Evolutionary conservation across 1,140 invertebrate species (phyloP).

Genomic region (Cardiocondyla obscurior): DNA sequence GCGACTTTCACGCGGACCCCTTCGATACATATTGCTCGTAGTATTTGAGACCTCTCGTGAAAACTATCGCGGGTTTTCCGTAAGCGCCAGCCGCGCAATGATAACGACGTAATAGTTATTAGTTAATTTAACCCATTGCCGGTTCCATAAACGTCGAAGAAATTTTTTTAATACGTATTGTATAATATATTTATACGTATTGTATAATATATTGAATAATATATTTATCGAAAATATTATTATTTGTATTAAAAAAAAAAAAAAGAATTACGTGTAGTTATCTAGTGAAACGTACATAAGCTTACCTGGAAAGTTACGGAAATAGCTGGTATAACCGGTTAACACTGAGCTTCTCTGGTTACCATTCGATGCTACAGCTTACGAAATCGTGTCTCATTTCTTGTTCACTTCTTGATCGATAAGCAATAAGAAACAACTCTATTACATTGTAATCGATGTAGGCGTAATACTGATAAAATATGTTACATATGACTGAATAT

Average conservation of each 20-base stretch:
- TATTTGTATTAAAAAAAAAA: not conserved
- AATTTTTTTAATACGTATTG: not conserved
- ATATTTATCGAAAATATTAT: too few relatives aligned
- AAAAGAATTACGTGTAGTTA: slow-evolving; percentile 9
- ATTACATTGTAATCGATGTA: not conserved
- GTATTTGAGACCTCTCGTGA: not conserved
- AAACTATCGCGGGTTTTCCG: not conserved
- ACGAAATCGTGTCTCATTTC: slow-evolving; percentile 10
- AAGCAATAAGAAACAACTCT: not conserved
- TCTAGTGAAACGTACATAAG: slow-evolving; percentile 4
- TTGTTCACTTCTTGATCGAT: slow-evolving; percentile 5
- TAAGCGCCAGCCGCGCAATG: not conserved
- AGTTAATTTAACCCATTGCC: not conserved
- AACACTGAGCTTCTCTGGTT: not conserved
- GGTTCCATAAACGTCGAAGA: not conserved
- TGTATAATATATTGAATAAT: too few relatives aligned
- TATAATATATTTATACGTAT: not conserved
- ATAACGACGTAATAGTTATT: not conserved
- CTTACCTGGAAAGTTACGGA: slow-evolving; percentile 1
- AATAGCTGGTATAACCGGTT: not conserved
- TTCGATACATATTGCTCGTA: not conserved
- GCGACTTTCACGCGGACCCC: slow-evolving; percentile 35
- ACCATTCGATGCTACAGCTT: slow-evolving; percentile 18
- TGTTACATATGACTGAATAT: not conserved
- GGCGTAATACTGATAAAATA: not conserved